Base-by-base conservation (phyloP, 2,888 invertebrate species). In the Tenthredo livida region DNA sequence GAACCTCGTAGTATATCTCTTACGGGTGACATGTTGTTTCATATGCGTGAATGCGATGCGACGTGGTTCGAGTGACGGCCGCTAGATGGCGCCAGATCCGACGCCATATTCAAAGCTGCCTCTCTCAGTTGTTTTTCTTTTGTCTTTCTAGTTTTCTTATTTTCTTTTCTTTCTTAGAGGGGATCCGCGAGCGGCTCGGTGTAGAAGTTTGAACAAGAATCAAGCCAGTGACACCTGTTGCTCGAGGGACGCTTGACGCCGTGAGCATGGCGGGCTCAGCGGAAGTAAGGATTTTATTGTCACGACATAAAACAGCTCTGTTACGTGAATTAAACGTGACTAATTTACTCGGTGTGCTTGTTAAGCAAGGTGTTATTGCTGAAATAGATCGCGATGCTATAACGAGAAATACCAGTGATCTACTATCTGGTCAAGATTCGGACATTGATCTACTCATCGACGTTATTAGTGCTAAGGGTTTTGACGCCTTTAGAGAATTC, bases 331-430 rank as follows among this genome's bases (percentile, higher is more conserved):
- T 96, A 88, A 94, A 94, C 90, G 95, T 95, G 88, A 96, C 96
- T 87, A 95, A 96, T 92, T 93, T 96, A 83, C 91, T 96, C 88
- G 95, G 95, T 87, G 95, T 95, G 87, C 94, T 96, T 86, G 95
- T 96, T 84, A 96, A 96, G 91, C 96, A 96, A 90, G 95, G 96
- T 80, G 94, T 96, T 87, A 94, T 96, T 86, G 95, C 94, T 90
- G 93, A 95, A 87, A 94, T 95, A 89, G 96, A 96, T 89, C 94
- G 95, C 88, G 95, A 96, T 92, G 93, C 90, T 33, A 89, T 90
- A 12, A 90, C 90, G 40, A 89, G 89, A 58, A 90, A 88, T 86
- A n/a, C n/a, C n/a, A 90, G 87, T 9, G 67, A 67, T 67, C 1
- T 40, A 15, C 1, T 40, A 15, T 87, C 75, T 89, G 87, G 21